Conservation (phyloP, 2,888 invertebrate species). For the Drepana falcataria region DNA sequence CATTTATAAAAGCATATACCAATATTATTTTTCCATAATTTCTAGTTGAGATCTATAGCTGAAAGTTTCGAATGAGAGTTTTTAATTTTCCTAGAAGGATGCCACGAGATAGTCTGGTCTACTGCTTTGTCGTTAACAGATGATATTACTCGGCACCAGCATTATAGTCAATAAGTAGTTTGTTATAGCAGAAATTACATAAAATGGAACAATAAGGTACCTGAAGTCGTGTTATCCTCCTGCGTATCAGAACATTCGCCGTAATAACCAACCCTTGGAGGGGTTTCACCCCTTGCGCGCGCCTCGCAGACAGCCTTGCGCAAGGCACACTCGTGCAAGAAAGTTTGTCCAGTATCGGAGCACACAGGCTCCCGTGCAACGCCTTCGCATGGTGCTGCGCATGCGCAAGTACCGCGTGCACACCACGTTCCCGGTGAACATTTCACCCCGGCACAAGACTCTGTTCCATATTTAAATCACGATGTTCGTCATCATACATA, state of each 20-base stretch:
- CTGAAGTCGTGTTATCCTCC: slow-evolving; percentile 73
- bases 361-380: slow-evolving; percentile 86
- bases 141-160: no score
- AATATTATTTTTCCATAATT: no score
- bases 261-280: slow-evolving; percentile 81
- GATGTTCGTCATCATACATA: no score
- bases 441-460: slow-evolving; percentile 86
- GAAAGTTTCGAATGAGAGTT: no score
- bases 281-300: slow-evolving; percentile 80
- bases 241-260: slow-evolving; percentile 87
- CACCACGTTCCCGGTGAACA: slow-evolving; percentile 91
- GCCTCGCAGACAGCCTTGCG: slow-evolving; percentile 84
- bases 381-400: slow-evolving; percentile 86
- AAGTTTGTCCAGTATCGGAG: slow-evolving; percentile 86
- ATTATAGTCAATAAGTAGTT: neutral
- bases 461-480: slow-evolving; percentile 51
- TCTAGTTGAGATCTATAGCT: no score
- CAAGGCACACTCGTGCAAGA: slow-evolving; percentile 89
- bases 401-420: slow-evolving; percentile 90
- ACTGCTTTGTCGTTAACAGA: no score
- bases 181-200: neutral
- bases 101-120: no score
- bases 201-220: slow-evolving; percentile 16
- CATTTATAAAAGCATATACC: no score
- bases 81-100: no score